Base-by-base conservation (phyloP, 2,113 vertebrate genomes). In the Podiceps cristatus region DNA sequence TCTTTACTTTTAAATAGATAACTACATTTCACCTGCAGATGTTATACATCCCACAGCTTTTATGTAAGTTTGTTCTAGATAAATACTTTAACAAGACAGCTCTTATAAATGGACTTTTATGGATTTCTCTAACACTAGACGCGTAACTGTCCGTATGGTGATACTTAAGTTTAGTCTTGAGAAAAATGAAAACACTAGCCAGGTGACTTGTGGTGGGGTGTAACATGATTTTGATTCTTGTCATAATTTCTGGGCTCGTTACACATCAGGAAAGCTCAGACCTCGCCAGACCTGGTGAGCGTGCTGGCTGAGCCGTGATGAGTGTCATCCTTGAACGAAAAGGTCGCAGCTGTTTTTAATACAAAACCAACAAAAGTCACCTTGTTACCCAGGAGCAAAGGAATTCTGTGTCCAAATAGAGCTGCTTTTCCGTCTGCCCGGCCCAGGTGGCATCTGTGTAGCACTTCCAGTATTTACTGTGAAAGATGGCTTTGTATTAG, bases 391-490 rank as follows among this genome's bases (percentile, higher is more conserved):
- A 23, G 66, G 44, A 59, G n/a, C 16, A 25, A 20, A 60, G 40
- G 19, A 72, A 11, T 25, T 66, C 14, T 29, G 16, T 42, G 52
- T 29, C 62, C 72, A 25, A 5, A 7, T 0, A 67, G 50, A 83
- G 52, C 63, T 45, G 35, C 28, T 42, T 29, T 37, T 55, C 50
- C 13, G 0, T 11, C 84, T 73, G 27, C 55, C 18, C 53, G 71
- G 31, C 42, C 67, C 13, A 0, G 0, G 24, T 19, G 40, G 28
- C 28, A 4, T 12, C 40, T 40, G 37, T 28, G 25, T 35, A 9
- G 53, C 2, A 0, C 12, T 33, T 10, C 15, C 44, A 71, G 50
- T 3, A 11, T 9, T 72, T 40, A 3, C 27, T 42, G 18, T 24
- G 42, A 13, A 53, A 29, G 12, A 2, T 24, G 49, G 9, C 37